Percentiles rank a stretch among this genome's conserved stretches.
These are phyloP conservation scores for Lepidocolaptes lacrymiger DNA, from an alignment of 2,797 vertebrate genomes.

Conservation along the genomic window DNA sequence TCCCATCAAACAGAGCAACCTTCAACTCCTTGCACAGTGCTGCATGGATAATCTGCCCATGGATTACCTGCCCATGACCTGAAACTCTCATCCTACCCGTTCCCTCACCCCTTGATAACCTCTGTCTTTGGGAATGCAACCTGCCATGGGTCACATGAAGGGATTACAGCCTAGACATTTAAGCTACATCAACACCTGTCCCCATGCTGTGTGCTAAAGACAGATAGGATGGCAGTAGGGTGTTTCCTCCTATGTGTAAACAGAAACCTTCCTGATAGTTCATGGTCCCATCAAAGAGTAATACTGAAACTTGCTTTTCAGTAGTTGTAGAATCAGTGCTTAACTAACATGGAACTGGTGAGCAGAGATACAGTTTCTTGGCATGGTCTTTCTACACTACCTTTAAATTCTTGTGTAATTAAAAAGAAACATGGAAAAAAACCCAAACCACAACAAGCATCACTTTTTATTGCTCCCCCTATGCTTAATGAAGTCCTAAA, in stretches of 20 bases:
- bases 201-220: neutral
- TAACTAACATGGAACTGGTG: neutral
- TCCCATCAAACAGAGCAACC: neutral
- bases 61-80: neutral
- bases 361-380: neutral
- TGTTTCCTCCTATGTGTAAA: neutral
- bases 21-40: neutral
- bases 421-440: slow-evolving; percentile 32
- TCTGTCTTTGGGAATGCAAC: neutral
- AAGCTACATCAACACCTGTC: neutral
- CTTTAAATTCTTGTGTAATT: slow-evolving; percentile 39
- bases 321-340: neutral
- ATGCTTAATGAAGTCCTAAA: neutral
- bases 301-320: neutral
- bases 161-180: neutral
- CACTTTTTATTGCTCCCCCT: neutral
- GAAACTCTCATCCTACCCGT: neutral
- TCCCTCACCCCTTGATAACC: neutral
- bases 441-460: slow-evolving; percentile 8
- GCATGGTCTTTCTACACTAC: neutral
- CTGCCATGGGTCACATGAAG: neutral
- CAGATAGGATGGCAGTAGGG: neutral
- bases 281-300: neutral
- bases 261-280: neutral
- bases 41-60: neutral